A percentile compares a stretch with the other conserved stretches of the same genome.
Evolutionary conservation across 2,888 invertebrate genomes (phyloP).

Genomic region (Trachelus troglodyta): DNA sequence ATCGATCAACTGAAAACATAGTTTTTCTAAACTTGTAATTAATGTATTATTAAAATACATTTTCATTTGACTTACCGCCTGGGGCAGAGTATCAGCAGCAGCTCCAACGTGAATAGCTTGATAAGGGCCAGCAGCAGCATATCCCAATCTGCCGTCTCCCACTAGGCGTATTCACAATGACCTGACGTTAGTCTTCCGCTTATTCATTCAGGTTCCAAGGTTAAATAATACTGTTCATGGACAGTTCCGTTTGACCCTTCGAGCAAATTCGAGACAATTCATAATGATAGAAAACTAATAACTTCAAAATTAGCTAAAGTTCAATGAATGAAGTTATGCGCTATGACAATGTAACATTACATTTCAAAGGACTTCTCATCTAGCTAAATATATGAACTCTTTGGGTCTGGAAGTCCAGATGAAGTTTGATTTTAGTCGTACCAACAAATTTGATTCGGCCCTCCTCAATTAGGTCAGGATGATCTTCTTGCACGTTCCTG

Average conservation of each 20-base stretch:
- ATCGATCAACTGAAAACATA: constrained; percentile 75
- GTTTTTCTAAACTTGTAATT: constrained; percentile 9
- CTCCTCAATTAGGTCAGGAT: constrained; percentile 52
- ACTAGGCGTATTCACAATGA: constrained; percentile 67
- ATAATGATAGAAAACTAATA: too few relatives aligned
- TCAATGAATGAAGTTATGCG: too few relatives aligned
- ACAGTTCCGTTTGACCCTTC: constrained; percentile 39
- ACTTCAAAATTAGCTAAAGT: too few relatives aligned
- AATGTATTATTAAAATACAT: constrained; percentile 29
- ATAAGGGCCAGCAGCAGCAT: constrained; percentile 80
- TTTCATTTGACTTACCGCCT: constrained; percentile 71
- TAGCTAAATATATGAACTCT: too few relatives aligned
- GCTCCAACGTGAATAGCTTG: constrained; percentile 96
- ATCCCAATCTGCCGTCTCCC: constrained; percentile 90
- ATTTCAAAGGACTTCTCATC: too few relatives aligned
- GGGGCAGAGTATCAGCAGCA: constrained; percentile 83
- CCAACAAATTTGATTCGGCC: constrained; percentile 58
- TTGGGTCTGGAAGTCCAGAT: too few relatives aligned
- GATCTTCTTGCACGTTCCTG: constrained; percentile 66
- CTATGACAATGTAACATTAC: too few relatives aligned
- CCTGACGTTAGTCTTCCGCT: constrained; percentile 39
- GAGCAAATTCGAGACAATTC: constrained; percentile 25
- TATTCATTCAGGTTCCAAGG: too few relatives aligned
- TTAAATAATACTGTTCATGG: constrained; percentile 31
- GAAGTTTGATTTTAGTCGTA: constrained; percentile 23